A percentile compares a stretch with the other conserved stretches of the same genome.
These are phyloP conservation scores for Hyaena hyaena DNA, from an alignment of 2,113 vertebrate genomes.

Conservation along the genomic window DNA sequence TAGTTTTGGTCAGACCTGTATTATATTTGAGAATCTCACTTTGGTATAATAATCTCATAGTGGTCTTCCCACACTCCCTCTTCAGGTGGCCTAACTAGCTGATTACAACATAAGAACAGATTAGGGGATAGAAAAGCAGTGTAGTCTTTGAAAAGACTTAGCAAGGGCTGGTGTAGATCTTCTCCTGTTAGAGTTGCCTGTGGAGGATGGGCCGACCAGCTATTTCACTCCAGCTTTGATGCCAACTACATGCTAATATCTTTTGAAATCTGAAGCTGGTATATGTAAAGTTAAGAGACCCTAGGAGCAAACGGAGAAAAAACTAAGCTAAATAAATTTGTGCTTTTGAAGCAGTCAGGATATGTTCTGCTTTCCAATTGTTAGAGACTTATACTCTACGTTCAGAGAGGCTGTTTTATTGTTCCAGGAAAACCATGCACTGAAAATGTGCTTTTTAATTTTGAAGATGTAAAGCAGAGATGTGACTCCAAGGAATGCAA, in stretches of 20 bases:
- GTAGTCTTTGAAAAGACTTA: neutral
- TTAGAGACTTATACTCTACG: neutral
- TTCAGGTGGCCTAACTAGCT: neutral
- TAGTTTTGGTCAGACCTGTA: neutral
- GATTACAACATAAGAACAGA: neutral
- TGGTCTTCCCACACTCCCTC: neutral
- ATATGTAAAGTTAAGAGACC: neutral
- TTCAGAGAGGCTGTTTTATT: neutral
- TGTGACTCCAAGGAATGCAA: constrained; percentile 8
- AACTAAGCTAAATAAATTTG: neutral
- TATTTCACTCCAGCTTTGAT: neutral
- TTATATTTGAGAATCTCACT: neutral
- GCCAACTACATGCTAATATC: neutral
- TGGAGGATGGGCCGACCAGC: neutral
- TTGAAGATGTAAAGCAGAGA: constrained; percentile 29
- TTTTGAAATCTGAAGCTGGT: constrained; percentile 1
- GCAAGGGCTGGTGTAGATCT: neutral
- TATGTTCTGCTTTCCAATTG: neutral
- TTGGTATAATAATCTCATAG: neutral
- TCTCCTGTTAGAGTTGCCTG: neutral
- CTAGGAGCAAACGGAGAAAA: neutral
- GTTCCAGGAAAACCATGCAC: neutral
- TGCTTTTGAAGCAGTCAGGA: neutral
- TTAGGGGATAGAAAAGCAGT: neutral
- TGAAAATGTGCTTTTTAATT: constrained; percentile 57